Base-by-base conservation (phyloP, 2,888 invertebrate species). In the Cenopis cana region DNA sequence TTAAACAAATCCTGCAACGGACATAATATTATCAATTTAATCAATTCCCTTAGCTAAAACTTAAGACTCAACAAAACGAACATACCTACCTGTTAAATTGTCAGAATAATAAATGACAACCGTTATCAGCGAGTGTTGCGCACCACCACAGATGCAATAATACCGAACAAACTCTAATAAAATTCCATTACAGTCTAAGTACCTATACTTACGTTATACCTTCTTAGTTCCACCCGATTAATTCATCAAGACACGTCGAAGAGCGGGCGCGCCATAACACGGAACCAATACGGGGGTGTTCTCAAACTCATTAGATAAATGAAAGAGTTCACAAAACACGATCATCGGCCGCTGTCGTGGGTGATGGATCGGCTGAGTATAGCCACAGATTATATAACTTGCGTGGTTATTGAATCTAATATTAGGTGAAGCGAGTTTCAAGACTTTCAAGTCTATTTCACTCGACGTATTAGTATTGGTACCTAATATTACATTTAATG, bases 281-380 rank as follows among this genome's bases (percentile, higher is more conserved):
- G 85, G 85, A 83, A 73, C 78, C 70, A 50, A 68, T 68, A 73
- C 69, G 56, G 65, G 68, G 56, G 69, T 54, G 70, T 55, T 65
- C 70, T 81, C 79, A 85, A 86, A 87, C 87, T 91, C 90, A 91
- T 92, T 92, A 91, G 83, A 89, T 87, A 90, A 90, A 92, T 91
- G 90, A 92, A 91, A 91, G 91, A 92, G 93, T 93, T 91, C 87
- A 86, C 81, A 80, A 83, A 86, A 84, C 86, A 84, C 81, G 81
- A 82, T 77, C 78, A 82, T 78, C 80, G 79, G 78, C 79, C 74
- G 75, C 74, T 77, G 75, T 76, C 74, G 76, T 76, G 79, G 29
- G 71, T 90, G 90, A 89, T 89, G 86, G 89, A 90, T 89, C 84
- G 86, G 76, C 73, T 78, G 76, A 9, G 38, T 69, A 65, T 66